Conservation (phyloP, 2,797 vertebrate genomes). For the Hypotaenidia okinawae region DNA sequence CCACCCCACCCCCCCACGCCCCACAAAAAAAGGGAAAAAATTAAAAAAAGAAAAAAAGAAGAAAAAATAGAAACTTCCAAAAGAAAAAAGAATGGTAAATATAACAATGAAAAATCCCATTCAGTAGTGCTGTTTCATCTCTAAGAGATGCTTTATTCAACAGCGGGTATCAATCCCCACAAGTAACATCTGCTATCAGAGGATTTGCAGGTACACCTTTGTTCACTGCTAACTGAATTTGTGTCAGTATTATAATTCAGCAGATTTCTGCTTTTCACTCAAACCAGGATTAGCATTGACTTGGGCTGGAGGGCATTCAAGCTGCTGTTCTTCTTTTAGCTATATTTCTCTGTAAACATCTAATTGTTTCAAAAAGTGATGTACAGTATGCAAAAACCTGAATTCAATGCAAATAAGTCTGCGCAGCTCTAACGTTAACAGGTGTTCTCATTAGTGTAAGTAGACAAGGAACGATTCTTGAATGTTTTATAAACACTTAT, state of each 20-base stretch:
- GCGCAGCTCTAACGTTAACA: constrained; percentile 77
- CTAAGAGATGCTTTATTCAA: constrained; percentile 31
- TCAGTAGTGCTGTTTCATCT: constrained; percentile 37
- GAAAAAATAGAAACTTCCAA: background rate
- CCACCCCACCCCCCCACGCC: no score
- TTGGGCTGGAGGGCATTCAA: constrained; percentile 77
- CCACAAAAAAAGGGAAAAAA: background rate
- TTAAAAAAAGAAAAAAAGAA: background rate
- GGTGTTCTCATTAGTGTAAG: constrained; percentile 83
- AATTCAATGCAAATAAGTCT: constrained; percentile 80
- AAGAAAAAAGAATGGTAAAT: background rate
- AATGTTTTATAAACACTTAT: constrained; percentile 81
- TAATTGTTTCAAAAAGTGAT: constrained; percentile 81
- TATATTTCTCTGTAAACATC: constrained; percentile 81
- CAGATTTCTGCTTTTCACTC: constrained; percentile 73
- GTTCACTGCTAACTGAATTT: constrained; percentile 65
- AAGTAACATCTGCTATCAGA: constrained; percentile 60
- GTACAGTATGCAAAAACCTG: constrained; percentile 78
- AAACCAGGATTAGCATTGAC: constrained; percentile 73
- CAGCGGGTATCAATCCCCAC: constrained; percentile 46
- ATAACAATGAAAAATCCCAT: constrained; percentile 18
- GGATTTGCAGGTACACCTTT: constrained; percentile 67
- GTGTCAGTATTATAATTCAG: constrained; percentile 67
- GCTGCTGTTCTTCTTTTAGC: constrained; percentile 76
- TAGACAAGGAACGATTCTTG: constrained; percentile 80